Base-by-base conservation (phyloP, 2,888 invertebrate genomes). In the Prostheceraeus crozeri region DNA sequence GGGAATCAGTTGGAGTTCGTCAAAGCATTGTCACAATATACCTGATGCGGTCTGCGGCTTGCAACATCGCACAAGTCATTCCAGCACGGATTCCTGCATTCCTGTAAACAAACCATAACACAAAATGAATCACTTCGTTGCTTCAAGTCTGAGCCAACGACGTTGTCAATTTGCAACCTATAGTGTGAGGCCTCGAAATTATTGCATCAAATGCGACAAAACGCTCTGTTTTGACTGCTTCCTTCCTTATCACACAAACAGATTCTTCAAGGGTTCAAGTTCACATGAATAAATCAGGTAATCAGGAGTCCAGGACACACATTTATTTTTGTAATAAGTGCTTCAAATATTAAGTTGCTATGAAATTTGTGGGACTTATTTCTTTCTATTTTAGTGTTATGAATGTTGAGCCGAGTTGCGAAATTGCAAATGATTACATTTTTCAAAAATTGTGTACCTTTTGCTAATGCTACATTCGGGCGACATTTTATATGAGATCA, bases 121-220 rank as follows among this genome's bases (percentile, higher is more conserved):
- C 40, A 40, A 40, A 14, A 40, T 40, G 6, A 6, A 40, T 40
- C 40, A 40, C 40, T 40, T 40, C n/a, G 6, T 40, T 40, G n/a
- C 40, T 6, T 40, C 40, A 16, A 14, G n/a, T 8, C 40, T 23
- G 19, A 40, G 19, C 40, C 40, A 40, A 40, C n/a, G 8, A 40
- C n/a, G 40, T 14, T 40, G 8, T 40, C 40, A 40, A 40, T 40
- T 40, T 33, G 14, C 6, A 6, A 14, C 14, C n/a, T 40, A 19
- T 8, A 40, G 19, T 19, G 40, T 23, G 14, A 40, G 40, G n/a
- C 40, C 40, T 19, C n/a, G 40, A 4, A 40, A 14, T 19, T 40
- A 8, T 40, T 4, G 40, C 40, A 40, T 40, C 40, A 40, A 40
- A 40, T 40, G 40, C 19, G 40, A 40, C 40, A 40, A 40, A 40